A percentile compares a stretch with the other conserved stretches of the same genome.
Conservation (phyloP, 2,797 vertebrate genomes). For the Scarus forsteni region DNA sequence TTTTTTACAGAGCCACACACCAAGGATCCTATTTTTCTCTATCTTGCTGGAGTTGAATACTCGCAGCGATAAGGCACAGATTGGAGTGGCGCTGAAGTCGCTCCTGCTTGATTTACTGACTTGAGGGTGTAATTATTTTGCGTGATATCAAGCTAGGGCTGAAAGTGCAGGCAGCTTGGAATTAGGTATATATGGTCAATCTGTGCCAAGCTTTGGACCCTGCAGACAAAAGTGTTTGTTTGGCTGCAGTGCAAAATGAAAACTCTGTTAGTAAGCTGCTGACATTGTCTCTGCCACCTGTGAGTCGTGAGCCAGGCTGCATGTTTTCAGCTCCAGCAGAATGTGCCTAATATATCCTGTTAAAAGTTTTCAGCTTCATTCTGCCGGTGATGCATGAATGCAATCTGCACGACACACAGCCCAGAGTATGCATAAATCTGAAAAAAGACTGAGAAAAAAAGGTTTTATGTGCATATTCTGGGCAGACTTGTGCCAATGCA, state of each 20-base stretch:
- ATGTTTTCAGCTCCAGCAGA: slow-evolving; percentile 31
- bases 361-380: slow-evolving; percentile 54
- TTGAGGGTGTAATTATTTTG: slow-evolving; percentile 84
- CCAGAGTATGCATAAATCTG: slow-evolving; percentile 58
- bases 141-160: slow-evolving; percentile 73
- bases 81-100: slow-evolving; percentile 59
- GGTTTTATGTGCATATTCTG: slow-evolving; percentile 63
- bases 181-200: slow-evolving; percentile 66
- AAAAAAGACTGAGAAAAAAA: slow-evolving; percentile 30
- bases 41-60: slow-evolving; percentile 63
- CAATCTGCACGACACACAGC: slow-evolving; percentile 25
- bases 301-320: slow-evolving; percentile 39
- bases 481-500: slow-evolving; percentile 60
- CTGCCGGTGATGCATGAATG: slow-evolving; percentile 38
- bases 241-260: slow-evolving; percentile 50
- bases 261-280: slow-evolving; percentile 44
- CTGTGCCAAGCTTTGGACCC: slow-evolving; percentile 57
- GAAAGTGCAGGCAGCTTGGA: slow-evolving; percentile 73
- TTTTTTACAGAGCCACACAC: slow-evolving; percentile 60
- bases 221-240: slow-evolving; percentile 61
- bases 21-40: slow-evolving; percentile 61
- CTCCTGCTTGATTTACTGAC: slow-evolving; percentile 73
- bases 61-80: slow-evolving; percentile 74
- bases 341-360: slow-evolving; percentile 35
- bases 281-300: slow-evolving; percentile 52